A percentile compares a stretch with the other conserved stretches of the same genome.
Evolutionary conservation across 2,797 vertebrate genomes (phyloP).

Genomic region (Taeniopygia guttata): DNA sequence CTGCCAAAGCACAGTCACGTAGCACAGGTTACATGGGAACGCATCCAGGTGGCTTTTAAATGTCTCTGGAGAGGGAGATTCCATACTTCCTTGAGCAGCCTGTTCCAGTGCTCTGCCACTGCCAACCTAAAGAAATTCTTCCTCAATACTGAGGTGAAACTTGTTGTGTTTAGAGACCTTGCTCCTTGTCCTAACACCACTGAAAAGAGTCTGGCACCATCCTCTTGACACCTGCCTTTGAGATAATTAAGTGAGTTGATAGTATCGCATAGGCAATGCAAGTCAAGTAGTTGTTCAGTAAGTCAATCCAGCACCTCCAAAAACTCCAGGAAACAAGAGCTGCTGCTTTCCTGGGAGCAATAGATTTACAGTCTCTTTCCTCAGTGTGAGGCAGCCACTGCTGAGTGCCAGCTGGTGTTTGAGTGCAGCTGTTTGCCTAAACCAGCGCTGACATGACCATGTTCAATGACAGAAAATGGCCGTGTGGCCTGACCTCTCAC

Average conservation of each 20-base stretch:
- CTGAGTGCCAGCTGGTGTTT: neutral
- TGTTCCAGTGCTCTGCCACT: neutral
- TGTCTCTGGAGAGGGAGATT: neutral
- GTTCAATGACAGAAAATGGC: neutral
- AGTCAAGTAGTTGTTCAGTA: neutral
- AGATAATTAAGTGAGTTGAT: neutral
- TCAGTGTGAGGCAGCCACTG: neutral
- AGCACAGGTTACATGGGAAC: neutral
- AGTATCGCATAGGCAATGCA: neutral
- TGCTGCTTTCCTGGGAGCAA: neutral
- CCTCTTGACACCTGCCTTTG: neutral
- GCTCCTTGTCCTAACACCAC: neutral
- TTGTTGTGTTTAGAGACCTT: neutral
- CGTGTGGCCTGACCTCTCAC: neutral
- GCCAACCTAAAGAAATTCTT: neutral
- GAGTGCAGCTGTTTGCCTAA: neutral
- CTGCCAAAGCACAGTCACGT: neutral
- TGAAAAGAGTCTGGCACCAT: neutral
- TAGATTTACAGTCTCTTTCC: neutral
- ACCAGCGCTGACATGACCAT: neutral
- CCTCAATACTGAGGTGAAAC: neutral
- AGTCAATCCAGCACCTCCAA: neutral
- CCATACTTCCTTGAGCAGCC: neutral
- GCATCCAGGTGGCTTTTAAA: neutral
- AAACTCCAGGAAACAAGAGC: neutral